These are phyloP conservation scores for Dione vanillae DNA, from an alignment of 2,888 invertebrate genomes.

Conservation along the genomic window DNA sequence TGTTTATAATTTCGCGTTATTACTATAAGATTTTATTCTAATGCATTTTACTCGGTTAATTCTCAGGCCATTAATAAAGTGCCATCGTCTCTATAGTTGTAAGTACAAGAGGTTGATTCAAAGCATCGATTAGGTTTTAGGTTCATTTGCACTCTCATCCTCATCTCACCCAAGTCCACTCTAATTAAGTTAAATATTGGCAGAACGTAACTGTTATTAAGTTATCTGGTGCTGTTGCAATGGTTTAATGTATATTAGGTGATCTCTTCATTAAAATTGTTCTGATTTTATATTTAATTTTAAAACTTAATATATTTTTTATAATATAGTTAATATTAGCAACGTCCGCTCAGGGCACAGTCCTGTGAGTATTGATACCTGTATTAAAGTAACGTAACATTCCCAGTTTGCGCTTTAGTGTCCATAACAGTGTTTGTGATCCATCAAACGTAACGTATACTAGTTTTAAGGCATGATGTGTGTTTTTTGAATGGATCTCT, in stretches of 20 bases:
- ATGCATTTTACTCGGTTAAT: conserved; percentile 83
- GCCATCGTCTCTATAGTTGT: conserved; percentile 81
- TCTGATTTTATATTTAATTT: conserved; percentile 64
- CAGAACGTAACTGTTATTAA: conserved; percentile 61
- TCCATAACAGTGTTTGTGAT: conserved; percentile 81
- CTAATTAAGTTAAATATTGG: conserved; percentile 30
- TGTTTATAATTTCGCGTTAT: conserved; percentile 69
- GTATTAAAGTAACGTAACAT: conserved; percentile 79
- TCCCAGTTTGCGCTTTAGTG: conserved; percentile 81
- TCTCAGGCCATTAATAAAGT: conserved; percentile 83
- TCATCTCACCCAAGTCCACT: conserved; percentile 39
- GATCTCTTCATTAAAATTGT: conserved; percentile 78
- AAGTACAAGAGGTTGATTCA: conserved; percentile 72
- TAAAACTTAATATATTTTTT: conserved; percentile 71
- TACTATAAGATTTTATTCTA: conserved; percentile 75
- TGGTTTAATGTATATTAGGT: conserved; percentile 68
- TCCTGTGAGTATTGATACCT: conserved; percentile 80
- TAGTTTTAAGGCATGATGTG: conserved; percentile 79
- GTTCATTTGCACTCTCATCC: conserved; percentile 51
- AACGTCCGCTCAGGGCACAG: conserved; percentile 57
- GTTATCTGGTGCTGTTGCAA: conserved; percentile 70
- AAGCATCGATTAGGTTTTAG: conserved; percentile 69
- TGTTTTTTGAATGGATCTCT: conserved; percentile 63
- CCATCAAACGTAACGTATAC: conserved; percentile 76
- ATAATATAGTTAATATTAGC: conserved; percentile 68